Evolutionary conservation across 2,113 vertebrate genomes (phyloP), one percentile per base, ranked within the genome.

Genomic region (Mionectes macconnelli): DNA sequence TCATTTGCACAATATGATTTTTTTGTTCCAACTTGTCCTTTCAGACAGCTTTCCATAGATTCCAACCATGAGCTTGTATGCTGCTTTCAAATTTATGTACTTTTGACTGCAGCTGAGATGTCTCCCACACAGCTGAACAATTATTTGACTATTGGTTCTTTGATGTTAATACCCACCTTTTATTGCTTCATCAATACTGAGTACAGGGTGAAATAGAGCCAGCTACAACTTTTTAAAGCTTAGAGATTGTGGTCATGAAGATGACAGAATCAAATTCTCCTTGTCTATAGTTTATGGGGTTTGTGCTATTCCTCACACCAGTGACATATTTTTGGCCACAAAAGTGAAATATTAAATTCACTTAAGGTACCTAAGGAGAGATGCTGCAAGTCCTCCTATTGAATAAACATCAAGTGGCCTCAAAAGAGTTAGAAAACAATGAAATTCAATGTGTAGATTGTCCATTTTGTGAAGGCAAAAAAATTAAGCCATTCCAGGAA

Each of bases 331-430:
- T 82, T 94, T 96, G 79, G 75, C 78, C 63, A 92, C 80, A 91
- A 75, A 91, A 90, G 73, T 47, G 78, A 95, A 97, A 81, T 72
- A 83, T n/a, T 92, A 90, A 92, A 96, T 95, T 92, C 59, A 93
- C 42, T 74, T 91, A 95, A 88, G 74, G 55, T 21, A 96, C 40
- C 52, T 55, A 56, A 56, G 23, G 22, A 93, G 52, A 88, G 39
- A 49, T 72, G 60, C 35, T 70, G 16, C 70, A 74, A 89, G 49
- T 95, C 56, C 64, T 18, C 59, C 79, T 86, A 76, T 69, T 57
- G 86, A 55, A 37, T 85, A 89, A 78, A 42, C 16, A 90, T 63
- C 78, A 89, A 88, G 25, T 67, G 53, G 25, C 24, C 66, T 96
- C 67, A 77, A 64, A 85, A 31, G 18, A 63, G 44, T 85, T 73